Evolutionary conservation across 2,797 vertebrate species (phyloP), one percentile per base, ranked within the genome.

Genomic region (Pipistrellus pygmaeus): DNA sequence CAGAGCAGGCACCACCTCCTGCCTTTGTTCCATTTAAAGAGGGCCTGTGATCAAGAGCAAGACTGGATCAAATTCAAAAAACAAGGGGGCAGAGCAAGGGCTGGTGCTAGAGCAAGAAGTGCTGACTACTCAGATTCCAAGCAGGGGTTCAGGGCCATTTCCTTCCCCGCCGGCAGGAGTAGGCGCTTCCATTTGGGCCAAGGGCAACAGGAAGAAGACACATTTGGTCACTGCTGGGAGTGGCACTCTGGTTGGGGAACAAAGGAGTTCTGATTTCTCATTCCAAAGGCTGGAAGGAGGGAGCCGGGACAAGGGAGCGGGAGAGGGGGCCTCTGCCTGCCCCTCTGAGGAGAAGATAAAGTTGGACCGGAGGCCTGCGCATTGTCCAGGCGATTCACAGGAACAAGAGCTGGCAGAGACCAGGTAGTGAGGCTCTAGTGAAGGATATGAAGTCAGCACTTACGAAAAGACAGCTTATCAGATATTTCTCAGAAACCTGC

Each of bases 401-500:
- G 44, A n/a, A 90, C 32, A 25, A 91, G 57, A 72, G 35, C 77
- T 23, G 14, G 81, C 68, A 46, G 75, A 69, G 17, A 80, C 64
- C 72, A 12, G 44, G 53, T 32, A 41, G 27, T 0, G 7, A 88
- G 62, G 48, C 93, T 82, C 30, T 4, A 46, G 38, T 38, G 23
- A 85, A n/a, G 51, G n/a, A 51, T 23, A 9, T 0, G n/a, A 57
- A 48, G 17, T 15, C 46, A 92, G 71, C 4, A n/a, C 46, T 80
- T 62, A 72, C 25, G 66, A 55, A 90, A 66, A 53, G 86, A 66
- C 21, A 72, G 66, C 83, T 83, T 57, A 46, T 41, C 64, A 85
- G 62, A 8, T 46, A 71, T n/a, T 85, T 91, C 94, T 93, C 76
- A 93, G 85, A 81, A 86, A 92, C 38, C 75, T 90, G 46, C 12